Percentiles rank a stretch among this genome's conserved stretches.
Evolutionary conservation across 2,113 vertebrate species (phyloP).

Genomic region (Macroglossus sobrinus): DNA sequence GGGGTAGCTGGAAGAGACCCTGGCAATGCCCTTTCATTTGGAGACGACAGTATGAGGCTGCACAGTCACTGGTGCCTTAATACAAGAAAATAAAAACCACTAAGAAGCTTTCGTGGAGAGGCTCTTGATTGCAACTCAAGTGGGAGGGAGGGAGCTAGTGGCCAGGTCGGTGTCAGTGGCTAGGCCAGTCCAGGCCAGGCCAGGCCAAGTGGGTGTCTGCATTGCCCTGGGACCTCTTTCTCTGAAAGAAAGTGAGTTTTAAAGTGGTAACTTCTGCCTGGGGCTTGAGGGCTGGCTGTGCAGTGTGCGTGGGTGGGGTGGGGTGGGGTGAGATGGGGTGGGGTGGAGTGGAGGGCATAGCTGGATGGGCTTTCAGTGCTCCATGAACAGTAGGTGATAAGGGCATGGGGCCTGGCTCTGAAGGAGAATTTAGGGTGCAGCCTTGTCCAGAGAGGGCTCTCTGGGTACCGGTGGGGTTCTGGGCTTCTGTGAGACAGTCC

Average conservation of each 20-base stretch:
- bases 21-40: background rate
- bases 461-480: background rate
- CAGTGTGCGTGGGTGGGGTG: too few species aligned
- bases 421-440: background rate
- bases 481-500: background rate
- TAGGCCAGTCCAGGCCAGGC: too few species aligned
- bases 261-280: background rate
- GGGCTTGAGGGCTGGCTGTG: background rate
- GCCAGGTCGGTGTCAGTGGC: background rate
- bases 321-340: too few species aligned
- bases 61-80: background rate
- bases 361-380: background rate
- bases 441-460: background rate
- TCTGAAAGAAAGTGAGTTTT: background rate
- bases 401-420: background rate
- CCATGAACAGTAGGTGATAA: background rate
- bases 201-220: accelerated
- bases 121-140: background rate
- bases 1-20: background rate
- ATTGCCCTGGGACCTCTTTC: background rate
- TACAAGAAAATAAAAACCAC: conserved; percentile 45
- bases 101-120: background rate
- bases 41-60: background rate
- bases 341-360: too few species aligned
- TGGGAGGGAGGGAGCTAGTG: background rate